Percentiles rank a stretch among this genome's conserved stretches.
Evolutionary conservation across 2,797 vertebrate species (phyloP).

Genomic region (Eidolon dupreanum): DNA sequence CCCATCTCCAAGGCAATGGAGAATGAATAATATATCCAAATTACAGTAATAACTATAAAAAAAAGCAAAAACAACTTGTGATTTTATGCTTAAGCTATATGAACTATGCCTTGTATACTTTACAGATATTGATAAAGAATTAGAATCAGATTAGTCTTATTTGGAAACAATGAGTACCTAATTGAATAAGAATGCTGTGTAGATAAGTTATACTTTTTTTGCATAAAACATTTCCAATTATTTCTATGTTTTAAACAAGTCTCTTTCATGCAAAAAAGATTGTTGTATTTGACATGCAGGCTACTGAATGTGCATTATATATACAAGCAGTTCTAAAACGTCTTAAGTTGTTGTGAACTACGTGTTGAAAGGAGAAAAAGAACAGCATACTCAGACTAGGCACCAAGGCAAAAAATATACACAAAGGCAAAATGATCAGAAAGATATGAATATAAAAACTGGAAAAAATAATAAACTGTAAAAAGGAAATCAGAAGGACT

Average conservation of each 20-base stretch:
- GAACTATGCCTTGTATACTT: background rate
- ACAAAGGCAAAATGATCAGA: background rate
- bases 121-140: background rate
- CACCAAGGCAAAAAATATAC: background rate
- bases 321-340: background rate
- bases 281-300: background rate
- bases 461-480: background rate
- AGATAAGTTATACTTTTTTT: background rate
- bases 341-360: background rate
- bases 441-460: background rate
- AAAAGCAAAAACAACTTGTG: background rate
- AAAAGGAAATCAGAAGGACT: constrained; percentile 11
- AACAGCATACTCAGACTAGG: background rate
- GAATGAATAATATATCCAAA: background rate
- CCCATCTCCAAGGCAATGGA: background rate
- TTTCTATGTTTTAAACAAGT: background rate
- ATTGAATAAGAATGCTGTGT: background rate
- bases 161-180: background rate
- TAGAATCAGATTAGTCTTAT: background rate
- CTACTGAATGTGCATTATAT: background rate
- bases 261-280: background rate
- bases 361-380: constrained; percentile 20
- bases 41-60: background rate
- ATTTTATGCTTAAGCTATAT: background rate
- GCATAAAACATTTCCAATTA: constrained; percentile 13